Base-by-base conservation (phyloP, 1,140 invertebrate genomes). In the Tetramorium simillimum region DNA sequence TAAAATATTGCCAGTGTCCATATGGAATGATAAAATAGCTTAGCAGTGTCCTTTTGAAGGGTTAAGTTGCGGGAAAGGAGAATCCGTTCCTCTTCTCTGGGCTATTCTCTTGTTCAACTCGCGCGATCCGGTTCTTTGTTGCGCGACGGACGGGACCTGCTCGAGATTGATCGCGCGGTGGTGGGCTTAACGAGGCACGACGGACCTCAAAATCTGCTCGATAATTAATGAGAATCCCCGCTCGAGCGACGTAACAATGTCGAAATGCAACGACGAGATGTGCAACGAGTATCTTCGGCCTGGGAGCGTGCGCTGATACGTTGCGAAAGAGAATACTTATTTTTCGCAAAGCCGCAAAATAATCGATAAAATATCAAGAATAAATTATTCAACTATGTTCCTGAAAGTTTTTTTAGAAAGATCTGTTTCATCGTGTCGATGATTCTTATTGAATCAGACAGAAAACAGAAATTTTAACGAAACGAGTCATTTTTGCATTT, bases 51-150 rank as follows among this genome's bases (percentile, higher is more conserved):
- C 21, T 75, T 76, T 40, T n/a, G 21, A 76, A 76, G 53, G 53
- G 73, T 76, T 58, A 40, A 76, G 14, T 60, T 21, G 21, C 51
- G 21, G n/a, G 33, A 58, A 70, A 49, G 3, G 14, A 72, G 43
- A 58, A 21, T 37, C 21, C 21, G 53, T 43, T 56, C 28, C 18
- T 60, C 53, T 76, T 58, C 37, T 56, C n/a, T 37, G n/a, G 24
- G 16, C 49, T 67, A 70, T 82, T 72, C 67, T 88, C 88, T 90
- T 86, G 49, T 76, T 82, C 49, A 24, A 18, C 70, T 65, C 77
- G 69, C 58, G 70, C 73, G 88, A 90, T 90, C 87, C 88, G 88
- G 88, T 90, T 90, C 88, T 90, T 90, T 90, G 87, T 90, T 90
- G 85, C 65, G 49, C 87, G 84, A 81, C 62, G 51, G 58, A 76